Conservation (phyloP, 2,113 vertebrate genomes). For the Ornithorhynchus anatinus region DNA sequence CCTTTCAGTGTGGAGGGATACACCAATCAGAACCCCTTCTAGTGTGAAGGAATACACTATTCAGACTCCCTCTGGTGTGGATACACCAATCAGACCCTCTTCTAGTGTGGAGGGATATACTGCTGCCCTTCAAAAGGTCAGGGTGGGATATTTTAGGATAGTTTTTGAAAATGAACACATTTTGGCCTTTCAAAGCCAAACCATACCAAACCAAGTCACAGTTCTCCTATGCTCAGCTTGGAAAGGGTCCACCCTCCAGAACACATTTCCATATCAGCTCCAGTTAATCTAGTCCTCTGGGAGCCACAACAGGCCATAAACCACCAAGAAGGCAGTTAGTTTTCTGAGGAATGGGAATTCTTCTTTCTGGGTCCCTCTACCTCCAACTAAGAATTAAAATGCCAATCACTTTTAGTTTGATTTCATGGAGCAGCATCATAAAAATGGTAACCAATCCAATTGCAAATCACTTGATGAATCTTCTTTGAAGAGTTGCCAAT, state of each 20-base stretch:
- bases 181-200: neutral
- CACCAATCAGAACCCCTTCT: neutral
- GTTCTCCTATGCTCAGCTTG: neutral
- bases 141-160: conserved; percentile 6
- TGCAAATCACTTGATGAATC: conserved; percentile 88
- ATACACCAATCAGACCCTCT: neutral
- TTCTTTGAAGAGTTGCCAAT: conserved; percentile 96
- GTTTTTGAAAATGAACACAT: conserved; percentile 12
- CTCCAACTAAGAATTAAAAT: conserved; percentile 75
- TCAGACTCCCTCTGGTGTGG: no score
- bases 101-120: neutral
- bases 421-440: conserved; percentile 77
- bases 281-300: conserved; percentile 18
- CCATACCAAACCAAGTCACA: neutral
- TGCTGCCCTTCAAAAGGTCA: neutral
- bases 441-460: conserved; percentile 82
- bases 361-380: conserved; percentile 56
- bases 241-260: neutral
- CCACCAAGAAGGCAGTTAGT: conserved; percentile 32
- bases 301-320: conserved; percentile 42
- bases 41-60: neutral
- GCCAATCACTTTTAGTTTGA: conserved; percentile 77
- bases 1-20: neutral
- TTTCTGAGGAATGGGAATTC: conserved; percentile 44
- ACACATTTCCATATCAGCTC: conserved; percentile 23